Evolutionary conservation across 1,140 invertebrate species (phyloP), one percentile per base, ranked within the genome.

Genomic region (Rhopalosiphum maidis): DNA sequence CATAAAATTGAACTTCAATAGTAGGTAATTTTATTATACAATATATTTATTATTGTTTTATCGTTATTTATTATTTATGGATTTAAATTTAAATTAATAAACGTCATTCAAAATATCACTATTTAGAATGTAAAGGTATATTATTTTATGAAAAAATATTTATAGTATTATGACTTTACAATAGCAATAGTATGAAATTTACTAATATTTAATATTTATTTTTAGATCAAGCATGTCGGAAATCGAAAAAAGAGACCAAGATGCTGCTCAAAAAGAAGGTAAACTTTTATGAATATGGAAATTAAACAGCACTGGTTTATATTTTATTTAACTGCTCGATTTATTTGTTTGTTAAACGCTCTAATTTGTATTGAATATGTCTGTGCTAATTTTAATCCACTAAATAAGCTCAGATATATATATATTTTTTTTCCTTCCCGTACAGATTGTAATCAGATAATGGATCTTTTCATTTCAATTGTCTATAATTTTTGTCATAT

Each of bases 211-310:
- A 51, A 37, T 88, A 35, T 90, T 88, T 68, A 85, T 90, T 93
- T 94, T 87, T 85, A 94, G 94, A 60, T 94, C 94, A 22, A 94
- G 94, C 92, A 87, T 94, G 83, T 94, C 94, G 7, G 94, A 94
- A 77, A 91, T 94, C n/a, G 35, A 94, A 83, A 94, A 94, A 88
- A 60, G 51, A 37, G 89, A 90, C 11, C 88, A 91, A 91, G 35
- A 35, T 41, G 68, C 68, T 77, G 60, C 55, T 86, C 93, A 94
- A 94, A 94, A 93, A 93, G 93, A 83, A 85, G 90, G 85, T 77
- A 93, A 88, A 88, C n/a, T 51, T 88, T n/a, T 51, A 88, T 37
- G 18, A 35, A 89, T 54, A 37, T 51, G 15, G 3, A 55, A 55
- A 9, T 88, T 54, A 9, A 37, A 23, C 25, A 87, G 43, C 22